A percentile compares a stretch with the other conserved stretches of the same genome.
Evolutionary conservation across 2,888 invertebrate genomes (phyloP).

Genomic region (Lypha dubia): DNA sequence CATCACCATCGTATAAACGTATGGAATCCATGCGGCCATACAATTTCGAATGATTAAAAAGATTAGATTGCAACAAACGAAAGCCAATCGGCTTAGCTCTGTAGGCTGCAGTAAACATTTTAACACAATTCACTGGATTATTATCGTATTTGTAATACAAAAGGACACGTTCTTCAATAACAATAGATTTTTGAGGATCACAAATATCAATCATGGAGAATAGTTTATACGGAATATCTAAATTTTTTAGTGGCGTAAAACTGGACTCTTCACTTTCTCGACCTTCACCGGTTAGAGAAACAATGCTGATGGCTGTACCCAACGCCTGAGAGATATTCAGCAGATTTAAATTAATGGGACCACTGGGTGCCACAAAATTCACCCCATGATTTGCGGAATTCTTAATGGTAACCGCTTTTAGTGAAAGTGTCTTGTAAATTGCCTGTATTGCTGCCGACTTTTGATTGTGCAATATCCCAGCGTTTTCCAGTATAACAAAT

Average conservation of each 20-base stretch:
- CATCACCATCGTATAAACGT: conserved; percentile 95
- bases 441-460: conserved; percentile 96
- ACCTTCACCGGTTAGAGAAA: conserved; percentile 96
- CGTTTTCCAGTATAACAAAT: conserved; percentile 93
- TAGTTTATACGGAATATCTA: conserved; percentile 94
- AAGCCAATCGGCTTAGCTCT: conserved; percentile 95
- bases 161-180: conserved; percentile 94
- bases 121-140: conserved; percentile 97
- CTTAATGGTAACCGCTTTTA: conserved; percentile 92
- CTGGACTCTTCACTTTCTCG: conserved; percentile 94
- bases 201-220: conserved; percentile 98
- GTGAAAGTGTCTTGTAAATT: conserved; percentile 92
- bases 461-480: conserved; percentile 97
- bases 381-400: conserved; percentile 96
- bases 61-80: conserved; percentile 93
- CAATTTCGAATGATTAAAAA: conserved; percentile 93
- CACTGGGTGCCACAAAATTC: conserved; percentile 94
- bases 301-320: conserved; percentile 94
- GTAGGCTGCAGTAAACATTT: conserved; percentile 95
- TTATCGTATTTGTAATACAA: conserved; percentile 99
- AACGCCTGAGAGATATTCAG: conserved; percentile 91
- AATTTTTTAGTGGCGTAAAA: conserved; percentile 91
- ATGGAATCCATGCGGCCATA: conserved; percentile 93
- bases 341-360: conserved; percentile 90
- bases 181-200: conserved; percentile 95